Percentiles rank a stretch among this genome's conserved stretches.
Evolutionary conservation across 2,113 vertebrate species (phyloP).

Genomic region (Cottus gobio): DNA sequence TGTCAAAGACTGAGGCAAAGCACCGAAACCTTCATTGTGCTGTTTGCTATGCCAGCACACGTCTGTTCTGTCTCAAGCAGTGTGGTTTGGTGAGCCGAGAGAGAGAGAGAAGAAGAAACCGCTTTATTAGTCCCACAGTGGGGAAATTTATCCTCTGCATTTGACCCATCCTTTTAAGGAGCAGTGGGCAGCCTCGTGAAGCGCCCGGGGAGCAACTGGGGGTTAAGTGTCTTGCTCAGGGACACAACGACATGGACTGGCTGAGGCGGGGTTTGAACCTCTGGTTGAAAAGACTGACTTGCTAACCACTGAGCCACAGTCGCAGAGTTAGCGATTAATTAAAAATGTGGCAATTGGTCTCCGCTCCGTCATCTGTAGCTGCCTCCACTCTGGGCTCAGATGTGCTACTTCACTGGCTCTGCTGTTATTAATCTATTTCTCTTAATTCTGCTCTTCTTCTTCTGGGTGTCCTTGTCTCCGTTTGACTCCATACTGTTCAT

Average conservation of each 20-base stretch:
- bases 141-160: too few relatives aligned
- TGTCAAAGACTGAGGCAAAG: constrained; percentile 21
- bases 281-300: too few relatives aligned
- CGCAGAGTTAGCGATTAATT: constrained; percentile 73
- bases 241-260: too few relatives aligned
- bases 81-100: constrained; percentile 25
- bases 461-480: constrained; percentile 39
- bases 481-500: constrained; percentile 3
- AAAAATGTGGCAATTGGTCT: constrained; percentile 76
- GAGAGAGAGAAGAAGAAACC: constrained; percentile 27
- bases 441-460: constrained; percentile 29
- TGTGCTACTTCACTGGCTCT: constrained; percentile 68
- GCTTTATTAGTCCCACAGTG: too few relatives aligned
- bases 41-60: constrained; percentile 51
- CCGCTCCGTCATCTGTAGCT: constrained; percentile 54
- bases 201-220: too few relatives aligned
- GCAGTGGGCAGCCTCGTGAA: too few relatives aligned
- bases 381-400: constrained; percentile 51
- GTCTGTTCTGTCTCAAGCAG: constrained; percentile 38
- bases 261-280: too few relatives aligned
- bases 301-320: too few relatives aligned
- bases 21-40: constrained; percentile 4
- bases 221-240: too few relatives aligned
- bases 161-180: too few relatives aligned
- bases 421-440: constrained; percentile 68